Evolutionary conservation across 1,140 invertebrate genomes (phyloP), one percentile per base, ranked within the genome.

Genomic region (Kradibia gibbosae): DNA sequence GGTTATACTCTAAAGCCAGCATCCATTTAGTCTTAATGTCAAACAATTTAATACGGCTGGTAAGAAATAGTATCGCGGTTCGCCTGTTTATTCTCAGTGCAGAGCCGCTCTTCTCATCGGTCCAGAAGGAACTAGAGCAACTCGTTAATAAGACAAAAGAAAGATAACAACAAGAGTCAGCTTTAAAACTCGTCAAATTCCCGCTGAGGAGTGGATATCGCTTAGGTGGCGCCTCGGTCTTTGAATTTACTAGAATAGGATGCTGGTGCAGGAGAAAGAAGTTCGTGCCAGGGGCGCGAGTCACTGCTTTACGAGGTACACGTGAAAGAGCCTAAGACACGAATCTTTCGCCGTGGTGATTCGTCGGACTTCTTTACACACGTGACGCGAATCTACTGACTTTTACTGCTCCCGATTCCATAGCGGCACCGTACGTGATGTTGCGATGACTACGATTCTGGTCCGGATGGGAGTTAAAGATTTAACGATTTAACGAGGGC

Each of bases 381-480:
- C 57, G 67, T n/a, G 78, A 80, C 78, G 48, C 42, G 31, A 50
- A 67, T 42, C 42, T 20, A 8, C 31, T 67, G 79, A 81, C 79
- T 73, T 76, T 81, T 81, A 81, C 39, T 57, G 73, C 48, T 71
- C 60, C 25, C 62, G 73, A 81, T 76, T 65, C 39, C 79, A 31
- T 50, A 20, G 67, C 36, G 48, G 62, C 28, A 39, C 34, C 34
- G 36, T 17, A 25, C 73, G 31, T 22, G 13, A 60, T 42, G 36
- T 2, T 15, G 60, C 78, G 78, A 72, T 15, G 67, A 48, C 50
- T 48, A 70, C 62, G 76, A 70, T 60, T 75, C 31, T 42, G 45
- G 45, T 57, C 80, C 80, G 80, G 80, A 81, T 75, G 79, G 42
- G 79, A 80, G 73, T 80, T 73, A 80, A 76, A 72, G 80, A 77